These are phyloP conservation scores for Sebastes oblongus DNA, from an alignment of 2,797 vertebrate species.

Conservation along the genomic window DNA sequence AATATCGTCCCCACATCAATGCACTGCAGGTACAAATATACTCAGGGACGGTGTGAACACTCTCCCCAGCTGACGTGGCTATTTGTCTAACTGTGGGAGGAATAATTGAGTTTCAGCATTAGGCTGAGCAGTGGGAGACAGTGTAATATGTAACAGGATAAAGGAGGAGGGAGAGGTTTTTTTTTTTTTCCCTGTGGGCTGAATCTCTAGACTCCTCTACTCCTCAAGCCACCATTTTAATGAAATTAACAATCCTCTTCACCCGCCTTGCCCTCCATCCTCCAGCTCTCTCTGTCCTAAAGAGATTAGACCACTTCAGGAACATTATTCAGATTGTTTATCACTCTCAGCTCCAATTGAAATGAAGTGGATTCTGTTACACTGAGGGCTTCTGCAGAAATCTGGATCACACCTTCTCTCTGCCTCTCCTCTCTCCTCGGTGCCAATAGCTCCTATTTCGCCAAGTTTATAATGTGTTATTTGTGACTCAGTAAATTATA, in stretches of 20 bases:
- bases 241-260: slow-evolving; percentile 78
- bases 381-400: slow-evolving; percentile 56
- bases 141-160: slow-evolving; percentile 75
- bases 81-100: slow-evolving; percentile 63
- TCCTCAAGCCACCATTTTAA: slow-evolving; percentile 72
- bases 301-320: slow-evolving; percentile 78
- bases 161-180: slow-evolving; percentile 56
- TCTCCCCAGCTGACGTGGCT: slow-evolving; percentile 18
- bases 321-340: slow-evolving; percentile 80
- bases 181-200: slow-evolving; percentile 53
- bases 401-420: slow-evolving; percentile 32
- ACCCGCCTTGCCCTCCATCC: slow-evolving; percentile 64
- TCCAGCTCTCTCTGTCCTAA: slow-evolving; percentile 64
- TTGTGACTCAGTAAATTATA: background rate
- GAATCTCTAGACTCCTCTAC: slow-evolving; percentile 68
- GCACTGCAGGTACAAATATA: slow-evolving; percentile 14
- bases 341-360: slow-evolving; percentile 75
- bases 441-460: background rate
- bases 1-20: slow-evolving; percentile 34
- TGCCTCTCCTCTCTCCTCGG: background rate
- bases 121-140: slow-evolving; percentile 69
- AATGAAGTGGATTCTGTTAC: slow-evolving; percentile 77
- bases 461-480: background rate
- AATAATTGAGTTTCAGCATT: slow-evolving; percentile 78
- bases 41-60: slow-evolving; percentile 39